A percentile compares a stretch with the other conserved stretches of the same genome.
Conservation (phyloP, 37 sponge, comb jelly and placozoan genomes). For the Amphimedon queenslandica region DNA sequence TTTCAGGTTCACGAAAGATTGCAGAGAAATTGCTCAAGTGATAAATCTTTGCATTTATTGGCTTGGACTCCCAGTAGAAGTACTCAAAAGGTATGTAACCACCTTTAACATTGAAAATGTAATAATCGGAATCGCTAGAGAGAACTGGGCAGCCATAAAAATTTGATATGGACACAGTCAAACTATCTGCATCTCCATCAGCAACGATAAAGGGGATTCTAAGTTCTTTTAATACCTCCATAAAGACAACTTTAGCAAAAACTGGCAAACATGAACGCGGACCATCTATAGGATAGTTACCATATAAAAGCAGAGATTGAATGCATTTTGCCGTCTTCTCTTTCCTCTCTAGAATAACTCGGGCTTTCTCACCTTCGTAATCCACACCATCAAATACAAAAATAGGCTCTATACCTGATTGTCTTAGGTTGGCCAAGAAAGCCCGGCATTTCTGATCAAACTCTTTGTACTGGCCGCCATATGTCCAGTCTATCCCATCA, state of each 20-base stretch:
- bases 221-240: constrained; percentile 17
- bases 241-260: constrained; percentile 34
- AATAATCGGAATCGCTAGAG: constrained; percentile 73
- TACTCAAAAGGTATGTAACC: constrained; percentile 73
- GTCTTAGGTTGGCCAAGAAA: constrained; percentile 34
- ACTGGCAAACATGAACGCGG: constrained; percentile 13
- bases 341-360: constrained; percentile 4
- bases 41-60: constrained; percentile 50
- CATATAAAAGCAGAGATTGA: background rate
- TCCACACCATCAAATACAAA: constrained; percentile 78
- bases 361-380: constrained; percentile 43
- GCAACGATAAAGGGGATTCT: constrained; percentile 34
- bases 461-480: constrained; percentile 73
- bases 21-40: constrained; percentile 9
- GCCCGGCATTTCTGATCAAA: background rate
- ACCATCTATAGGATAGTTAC: too few species aligned
- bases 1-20: constrained; percentile 14
- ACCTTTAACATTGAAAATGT: constrained; percentile 46
- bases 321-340: constrained; percentile 3
- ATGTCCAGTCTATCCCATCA: constrained; percentile 19
- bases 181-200: constrained; percentile 76
- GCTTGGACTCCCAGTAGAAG: too few species aligned
- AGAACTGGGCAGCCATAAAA: constrained; percentile 61
- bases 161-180: constrained; percentile 49
- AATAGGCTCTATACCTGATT: constrained; percentile 28